Evolutionary conservation across 2,888 invertebrate genomes (phyloP).

Genomic region (Silvanus unidentatus): DNA sequence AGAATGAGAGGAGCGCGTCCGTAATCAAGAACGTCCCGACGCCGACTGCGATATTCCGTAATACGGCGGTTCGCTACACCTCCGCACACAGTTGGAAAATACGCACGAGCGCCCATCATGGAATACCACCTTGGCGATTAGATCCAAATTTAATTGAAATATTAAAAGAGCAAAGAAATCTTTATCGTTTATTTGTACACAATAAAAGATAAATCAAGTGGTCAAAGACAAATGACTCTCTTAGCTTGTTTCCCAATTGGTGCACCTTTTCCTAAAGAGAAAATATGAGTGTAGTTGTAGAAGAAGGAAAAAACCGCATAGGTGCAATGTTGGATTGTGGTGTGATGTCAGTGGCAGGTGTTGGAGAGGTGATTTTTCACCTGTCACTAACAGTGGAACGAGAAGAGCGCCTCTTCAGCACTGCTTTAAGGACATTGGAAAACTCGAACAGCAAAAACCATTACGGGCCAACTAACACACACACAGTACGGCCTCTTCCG

Average conservation of each 20-base stretch:
- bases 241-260: not conserved
- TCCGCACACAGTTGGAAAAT: slow-evolving; percentile 6
- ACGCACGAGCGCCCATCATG: slow-evolving; percentile 15
- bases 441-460: slow-evolving; percentile 23
- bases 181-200: not conserved
- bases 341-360: slow-evolving; percentile 16
- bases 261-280: no score
- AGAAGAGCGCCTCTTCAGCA: slow-evolving; percentile 25
- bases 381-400: slow-evolving; percentile 26
- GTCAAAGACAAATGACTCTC: not conserved
- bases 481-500: not conserved
- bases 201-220: not conserved
- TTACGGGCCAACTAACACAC: slow-evolving; percentile 12
- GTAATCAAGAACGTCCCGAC: slow-evolving; percentile 9
- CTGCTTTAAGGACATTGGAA: slow-evolving; percentile 22
- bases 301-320: no score
- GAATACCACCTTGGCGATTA: no score
- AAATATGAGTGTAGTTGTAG: no score
- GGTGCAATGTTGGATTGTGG: no score
- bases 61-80: slow-evolving; percentile 1
- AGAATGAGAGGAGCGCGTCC: not conserved
- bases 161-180: no score
- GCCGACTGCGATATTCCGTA: slow-evolving; percentile 7
- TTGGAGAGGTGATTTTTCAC: slow-evolving; percentile 32
- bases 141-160: not conserved